phyloP scores from a whole-genome alignment of 2,888 invertebrate genomes.

The Sisyra nigra region DNA sequence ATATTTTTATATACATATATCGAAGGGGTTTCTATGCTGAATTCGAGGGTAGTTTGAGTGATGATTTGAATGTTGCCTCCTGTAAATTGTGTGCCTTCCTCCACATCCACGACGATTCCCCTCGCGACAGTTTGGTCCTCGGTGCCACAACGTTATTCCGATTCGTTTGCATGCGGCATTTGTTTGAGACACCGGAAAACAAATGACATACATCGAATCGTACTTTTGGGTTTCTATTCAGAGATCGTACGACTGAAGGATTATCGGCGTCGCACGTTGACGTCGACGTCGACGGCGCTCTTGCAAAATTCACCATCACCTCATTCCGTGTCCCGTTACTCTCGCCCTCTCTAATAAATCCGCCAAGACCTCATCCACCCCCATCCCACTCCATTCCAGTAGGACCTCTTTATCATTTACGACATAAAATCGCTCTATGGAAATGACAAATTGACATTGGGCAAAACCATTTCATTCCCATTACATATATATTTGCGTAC shows the following conservation, averaged over 20 bases:
- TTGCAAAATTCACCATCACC: not conserved
- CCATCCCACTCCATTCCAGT: not conserved
- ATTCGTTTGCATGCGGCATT: too few relatives aligned
- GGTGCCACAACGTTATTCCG: too few relatives aligned
- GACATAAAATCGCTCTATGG: conserved; percentile 13
- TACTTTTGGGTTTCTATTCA: conserved; percentile 20
- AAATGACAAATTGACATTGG: conserved; percentile 14
- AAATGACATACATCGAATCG: conserved; percentile 26
- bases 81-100: too few relatives aligned
- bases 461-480: not conserved
- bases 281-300: not conserved
- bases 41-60: too few relatives aligned
- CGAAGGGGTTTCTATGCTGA: too few relatives aligned
- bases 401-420: conserved; percentile 1
- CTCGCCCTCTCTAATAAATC: not conserved
- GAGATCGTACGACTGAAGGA: conserved; percentile 10
- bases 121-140: too few relatives aligned
- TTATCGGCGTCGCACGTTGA: conserved; percentile 1
- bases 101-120: too few relatives aligned
- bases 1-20: too few relatives aligned
- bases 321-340: not conserved
- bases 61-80: too few relatives aligned
- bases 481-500: too few relatives aligned
- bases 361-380: not conserved
- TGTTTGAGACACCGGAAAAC: conserved; percentile 13